Evolutionary conservation across 1,140 invertebrate genomes (phyloP).

Genomic region (Latrodectus geometricus): DNA sequence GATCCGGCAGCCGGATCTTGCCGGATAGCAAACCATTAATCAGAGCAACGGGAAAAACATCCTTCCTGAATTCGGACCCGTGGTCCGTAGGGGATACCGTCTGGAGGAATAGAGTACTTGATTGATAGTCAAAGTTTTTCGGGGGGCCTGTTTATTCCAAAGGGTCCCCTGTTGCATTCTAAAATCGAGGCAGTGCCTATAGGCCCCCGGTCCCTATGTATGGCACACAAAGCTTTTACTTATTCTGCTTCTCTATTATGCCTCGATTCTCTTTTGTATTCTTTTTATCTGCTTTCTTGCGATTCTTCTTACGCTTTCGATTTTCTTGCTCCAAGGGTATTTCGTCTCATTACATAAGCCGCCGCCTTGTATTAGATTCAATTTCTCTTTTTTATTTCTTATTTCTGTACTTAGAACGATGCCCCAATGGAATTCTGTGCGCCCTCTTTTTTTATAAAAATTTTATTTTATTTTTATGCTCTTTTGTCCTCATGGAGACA

Average conservation of each 20-base stretch:
- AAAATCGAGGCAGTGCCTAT: constrained; percentile 18
- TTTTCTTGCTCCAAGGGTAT: constrained; percentile 43
- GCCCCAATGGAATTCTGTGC: too few relatives aligned
- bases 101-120: constrained; percentile 29
- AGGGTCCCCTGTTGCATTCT: constrained; percentile 61
- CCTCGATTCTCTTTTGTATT: constrained; percentile 42
- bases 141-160: constrained; percentile 60
- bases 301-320: constrained; percentile 16
- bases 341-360: constrained; percentile 57
- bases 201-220: neutral
- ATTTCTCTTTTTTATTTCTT: constrained; percentile 15
- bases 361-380: constrained; percentile 43
- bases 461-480: too few relatives aligned
- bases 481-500: too few relatives aligned
- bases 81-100: constrained; percentile 32
- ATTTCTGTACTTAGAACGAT: too few relatives aligned
- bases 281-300: neutral
- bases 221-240: constrained; percentile 32
- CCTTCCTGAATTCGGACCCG: constrained; percentile 60
- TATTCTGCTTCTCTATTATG: constrained; percentile 51
- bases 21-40: constrained; percentile 54
- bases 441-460: too few relatives aligned
- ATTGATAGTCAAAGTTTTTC: constrained; percentile 61
- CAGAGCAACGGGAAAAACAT: constrained; percentile 49
- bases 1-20: constrained; percentile 32